Percentiles rank a stretch among this genome's conserved stretches.
These are phyloP conservation scores for Gymnobelideus leadbeateri DNA, from an alignment of 2,113 vertebrate genomes.

Conservation along the genomic window DNA sequence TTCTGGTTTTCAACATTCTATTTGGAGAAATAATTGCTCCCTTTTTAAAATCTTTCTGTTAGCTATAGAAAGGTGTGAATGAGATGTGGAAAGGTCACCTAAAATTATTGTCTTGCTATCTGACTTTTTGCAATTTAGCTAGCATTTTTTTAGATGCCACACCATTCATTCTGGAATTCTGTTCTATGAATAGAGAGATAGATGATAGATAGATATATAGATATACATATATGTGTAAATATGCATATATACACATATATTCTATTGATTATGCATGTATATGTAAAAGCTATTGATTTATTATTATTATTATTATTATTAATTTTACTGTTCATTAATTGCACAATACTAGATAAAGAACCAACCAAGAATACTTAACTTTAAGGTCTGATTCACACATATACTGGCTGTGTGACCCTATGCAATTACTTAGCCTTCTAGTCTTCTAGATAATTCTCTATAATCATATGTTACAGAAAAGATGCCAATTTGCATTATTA, in stretches of 20 bases:
- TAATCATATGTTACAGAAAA: background rate
- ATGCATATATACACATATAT: background rate
- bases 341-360: background rate
- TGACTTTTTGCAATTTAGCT: background rate
- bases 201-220: too few relatives aligned
- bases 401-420: background rate
- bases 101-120: background rate
- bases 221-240: background rate
- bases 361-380: background rate
- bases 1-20: background rate
- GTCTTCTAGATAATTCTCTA: background rate
- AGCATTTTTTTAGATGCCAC: background rate
- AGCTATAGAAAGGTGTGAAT: background rate
- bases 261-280: background rate
- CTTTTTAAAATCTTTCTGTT: background rate
- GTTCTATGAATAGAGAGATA: too few relatives aligned
- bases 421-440: background rate
- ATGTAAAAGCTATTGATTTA: background rate
- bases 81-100: background rate
- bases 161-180: background rate
- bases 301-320: background rate
- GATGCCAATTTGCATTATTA: background rate
- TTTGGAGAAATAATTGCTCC: background rate
- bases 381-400: background rate
- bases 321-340: background rate